These are phyloP conservation scores for Balearica regulorum DNA, from an alignment of 2,797 vertebrate genomes.

Conservation along the genomic window DNA sequence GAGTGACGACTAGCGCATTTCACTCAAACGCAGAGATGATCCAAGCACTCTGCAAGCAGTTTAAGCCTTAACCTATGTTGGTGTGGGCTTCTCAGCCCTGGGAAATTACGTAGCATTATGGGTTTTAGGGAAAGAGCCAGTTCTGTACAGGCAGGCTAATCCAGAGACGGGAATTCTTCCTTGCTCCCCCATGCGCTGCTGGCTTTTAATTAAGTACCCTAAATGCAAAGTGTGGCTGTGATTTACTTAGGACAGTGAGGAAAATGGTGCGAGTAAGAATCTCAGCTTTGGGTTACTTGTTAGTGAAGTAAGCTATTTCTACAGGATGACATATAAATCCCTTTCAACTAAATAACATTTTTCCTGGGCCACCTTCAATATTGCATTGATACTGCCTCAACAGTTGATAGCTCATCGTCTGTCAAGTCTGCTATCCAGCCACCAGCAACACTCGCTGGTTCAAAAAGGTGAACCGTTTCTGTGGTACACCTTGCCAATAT, in stretches of 20 bases:
- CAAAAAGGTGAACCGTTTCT: neutral
- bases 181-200: neutral
- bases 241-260: neutral
- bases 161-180: neutral
- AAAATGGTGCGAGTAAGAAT: fast-evolving
- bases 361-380: neutral
- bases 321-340: neutral
- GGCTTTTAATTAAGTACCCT: neutral
- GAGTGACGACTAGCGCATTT: neutral
- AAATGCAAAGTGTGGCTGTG: neutral
- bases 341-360: neutral
- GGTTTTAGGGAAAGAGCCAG: neutral
- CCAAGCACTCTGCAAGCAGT: neutral
- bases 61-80: neutral
- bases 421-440: neutral
- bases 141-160: neutral
- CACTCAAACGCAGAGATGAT: neutral
- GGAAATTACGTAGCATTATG: neutral
- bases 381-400: neutral
- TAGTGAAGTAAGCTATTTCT: neutral
- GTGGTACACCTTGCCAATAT: neutral
- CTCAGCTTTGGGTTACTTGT: neutral
- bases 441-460: neutral
- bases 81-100: neutral
- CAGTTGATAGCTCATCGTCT: neutral